Evolutionary conservation across 2,888 invertebrate genomes (phyloP).

Genomic region (Eubasilissa splendida): DNA sequence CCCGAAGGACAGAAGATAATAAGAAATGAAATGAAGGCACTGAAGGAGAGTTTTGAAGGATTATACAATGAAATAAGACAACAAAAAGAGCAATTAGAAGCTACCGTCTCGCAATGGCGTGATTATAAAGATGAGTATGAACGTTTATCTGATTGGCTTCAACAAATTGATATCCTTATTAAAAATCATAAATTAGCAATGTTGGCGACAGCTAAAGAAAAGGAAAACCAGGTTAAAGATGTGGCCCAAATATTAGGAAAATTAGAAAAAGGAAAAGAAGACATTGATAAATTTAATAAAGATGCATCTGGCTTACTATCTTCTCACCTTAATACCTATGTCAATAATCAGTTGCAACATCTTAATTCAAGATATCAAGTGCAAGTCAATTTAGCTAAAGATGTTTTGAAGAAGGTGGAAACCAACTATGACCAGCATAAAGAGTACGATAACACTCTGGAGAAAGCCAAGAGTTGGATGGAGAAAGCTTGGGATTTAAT

Average conservation of each 20-base stretch:
- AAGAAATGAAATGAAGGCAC: constrained; percentile 87
- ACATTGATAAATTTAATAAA: constrained; percentile 88
- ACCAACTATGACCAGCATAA: constrained; percentile 90
- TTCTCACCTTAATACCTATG: constrained; percentile 89
- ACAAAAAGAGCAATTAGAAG: constrained; percentile 88
- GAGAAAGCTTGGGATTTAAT: constrained; percentile 88
- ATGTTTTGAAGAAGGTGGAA: constrained; percentile 92
- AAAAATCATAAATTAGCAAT: constrained; percentile 91
- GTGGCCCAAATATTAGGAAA: constrained; percentile 84
- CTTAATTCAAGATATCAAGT: constrained; percentile 92
- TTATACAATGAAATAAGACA: constrained; percentile 89
- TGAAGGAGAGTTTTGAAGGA: constrained; percentile 87
- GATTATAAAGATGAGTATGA: constrained; percentile 95
- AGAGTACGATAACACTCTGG: constrained; percentile 83
- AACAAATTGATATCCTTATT: constrained; percentile 91
- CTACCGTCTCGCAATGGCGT: constrained; percentile 87
- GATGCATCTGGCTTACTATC: constrained; percentile 83
- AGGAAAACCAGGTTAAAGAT: constrained; percentile 87
- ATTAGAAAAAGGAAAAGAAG: constrained; percentile 83
- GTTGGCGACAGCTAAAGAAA: constrained; percentile 85
- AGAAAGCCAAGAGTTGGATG: constrained; percentile 88
- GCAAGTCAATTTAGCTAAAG: constrained; percentile 88
- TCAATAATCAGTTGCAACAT: constrained; percentile 89
- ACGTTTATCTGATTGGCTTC: constrained; percentile 91
- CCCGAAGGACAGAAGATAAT: constrained; percentile 85